These are phyloP conservation scores for Uloborus plumipes DNA, from an alignment of 2,888 invertebrate species.

Conservation along the genomic window DNA sequence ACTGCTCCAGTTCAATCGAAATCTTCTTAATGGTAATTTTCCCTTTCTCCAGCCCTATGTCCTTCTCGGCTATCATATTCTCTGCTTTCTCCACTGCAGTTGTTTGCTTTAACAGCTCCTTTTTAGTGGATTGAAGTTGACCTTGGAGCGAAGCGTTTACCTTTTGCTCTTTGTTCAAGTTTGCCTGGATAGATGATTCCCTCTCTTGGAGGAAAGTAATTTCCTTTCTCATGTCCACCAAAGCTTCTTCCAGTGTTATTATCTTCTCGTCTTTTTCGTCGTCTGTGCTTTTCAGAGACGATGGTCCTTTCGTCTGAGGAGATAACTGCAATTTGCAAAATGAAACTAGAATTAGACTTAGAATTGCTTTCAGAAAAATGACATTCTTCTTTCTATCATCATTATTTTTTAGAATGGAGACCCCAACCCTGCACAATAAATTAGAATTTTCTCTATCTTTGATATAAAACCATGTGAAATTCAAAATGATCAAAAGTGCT, in stretches of 20 bases:
- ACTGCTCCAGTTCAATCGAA: not conserved
- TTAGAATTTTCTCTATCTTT: no score
- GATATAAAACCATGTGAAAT: no score
- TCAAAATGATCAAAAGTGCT: no score
- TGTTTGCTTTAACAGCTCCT: slow-evolving; percentile 20
- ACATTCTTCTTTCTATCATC: no score
- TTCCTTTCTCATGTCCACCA: slow-evolving; percentile 13
- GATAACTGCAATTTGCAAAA: no score
- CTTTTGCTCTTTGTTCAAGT: not conserved
- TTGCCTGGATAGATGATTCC: not conserved
- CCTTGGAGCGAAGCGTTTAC: not conserved
- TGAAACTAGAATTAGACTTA: no score
- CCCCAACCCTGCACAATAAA: no score
- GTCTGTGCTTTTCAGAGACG: not conserved
- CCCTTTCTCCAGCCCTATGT: not conserved
- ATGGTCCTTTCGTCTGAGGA: no score
- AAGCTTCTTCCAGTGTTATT: not conserved
- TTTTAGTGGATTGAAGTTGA: slow-evolving; percentile 11
- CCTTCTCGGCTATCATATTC: not conserved
- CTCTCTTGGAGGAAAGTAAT: slow-evolving; percentile 4
- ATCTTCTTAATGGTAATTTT: not conserved
- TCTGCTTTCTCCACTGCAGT: slow-evolving; percentile 18
- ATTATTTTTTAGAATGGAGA: no score
- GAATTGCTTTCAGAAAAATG: no score
- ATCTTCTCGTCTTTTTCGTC: slow-evolving; percentile 13